These are phyloP conservation scores for Dusona sp. DNA, from an alignment of 2,888 invertebrate genomes.

Conservation along the genomic window DNA sequence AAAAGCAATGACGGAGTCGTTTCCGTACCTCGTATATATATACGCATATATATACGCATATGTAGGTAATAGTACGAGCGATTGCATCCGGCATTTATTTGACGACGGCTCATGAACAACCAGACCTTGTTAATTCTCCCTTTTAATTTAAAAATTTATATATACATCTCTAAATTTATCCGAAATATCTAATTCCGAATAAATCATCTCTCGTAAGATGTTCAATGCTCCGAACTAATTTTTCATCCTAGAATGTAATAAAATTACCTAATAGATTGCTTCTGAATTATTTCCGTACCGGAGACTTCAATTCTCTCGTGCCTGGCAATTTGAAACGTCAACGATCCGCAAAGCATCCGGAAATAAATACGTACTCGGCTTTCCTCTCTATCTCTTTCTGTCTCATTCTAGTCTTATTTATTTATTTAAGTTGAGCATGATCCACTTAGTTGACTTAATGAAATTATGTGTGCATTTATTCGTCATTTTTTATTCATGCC, in stretches of 20 bases:
- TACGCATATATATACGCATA: no score
- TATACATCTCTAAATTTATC: background rate
- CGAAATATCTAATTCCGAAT: background rate
- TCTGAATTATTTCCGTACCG: conserved; percentile 52
- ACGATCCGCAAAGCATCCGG: conserved; percentile 51
- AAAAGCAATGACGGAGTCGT: no score
- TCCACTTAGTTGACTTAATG: conserved; percentile 13
- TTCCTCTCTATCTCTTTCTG: background rate
- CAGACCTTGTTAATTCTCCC: conserved; percentile 35
- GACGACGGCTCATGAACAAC: conserved; percentile 46
- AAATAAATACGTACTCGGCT: conserved; percentile 52
- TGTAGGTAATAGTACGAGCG: conserved; percentile 47
- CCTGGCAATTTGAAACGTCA: conserved; percentile 57
- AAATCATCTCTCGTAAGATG: background rate
- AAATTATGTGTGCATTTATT: background rate
- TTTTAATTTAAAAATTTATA: conserved; percentile 9
- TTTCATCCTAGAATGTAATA: background rate
- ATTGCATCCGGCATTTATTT: conserved; percentile 66
- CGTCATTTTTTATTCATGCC: background rate
- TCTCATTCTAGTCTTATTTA: background rate
- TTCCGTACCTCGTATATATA: no score
- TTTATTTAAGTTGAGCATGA: conserved; percentile 2
- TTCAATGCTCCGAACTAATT: background rate
- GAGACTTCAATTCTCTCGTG: conserved; percentile 48
- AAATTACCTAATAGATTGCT: conserved; percentile 44